A percentile compares a stretch with the other conserved stretches of the same genome.
Conservation (phyloP, 2,888 invertebrate genomes). For the Chymomyza procnemis region DNA sequence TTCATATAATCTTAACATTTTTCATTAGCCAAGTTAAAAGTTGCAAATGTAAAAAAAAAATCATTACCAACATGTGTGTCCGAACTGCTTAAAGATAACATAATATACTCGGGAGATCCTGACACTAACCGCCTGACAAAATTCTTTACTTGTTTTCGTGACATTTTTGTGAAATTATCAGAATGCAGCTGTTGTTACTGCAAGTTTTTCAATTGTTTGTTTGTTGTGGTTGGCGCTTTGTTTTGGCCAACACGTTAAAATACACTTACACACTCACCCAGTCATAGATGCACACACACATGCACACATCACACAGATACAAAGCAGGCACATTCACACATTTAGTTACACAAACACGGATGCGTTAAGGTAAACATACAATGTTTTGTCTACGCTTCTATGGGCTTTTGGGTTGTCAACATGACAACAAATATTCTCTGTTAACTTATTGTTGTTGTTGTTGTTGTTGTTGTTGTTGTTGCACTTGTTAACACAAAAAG, state of each 20-base stretch:
- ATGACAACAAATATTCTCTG: not conserved
- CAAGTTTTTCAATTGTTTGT: not conserved
- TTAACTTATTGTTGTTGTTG: not conserved
- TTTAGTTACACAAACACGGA: not conserved
- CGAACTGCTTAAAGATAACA: no score
- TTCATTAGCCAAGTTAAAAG: no score
- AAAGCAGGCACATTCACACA: not conserved
- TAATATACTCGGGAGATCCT: no score
- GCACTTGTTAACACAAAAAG: not conserved
- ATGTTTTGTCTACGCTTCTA: not conserved
- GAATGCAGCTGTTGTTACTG: constrained; percentile 19
- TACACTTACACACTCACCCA: not conserved
- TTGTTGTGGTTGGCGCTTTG: constrained; percentile 2
- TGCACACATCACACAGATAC: not conserved
- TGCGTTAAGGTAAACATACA: not conserved
- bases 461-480: not conserved
- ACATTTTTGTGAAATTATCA: constrained; percentile 32
- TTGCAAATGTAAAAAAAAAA: no score
- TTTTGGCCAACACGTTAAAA: not conserved
- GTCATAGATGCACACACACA: no score
- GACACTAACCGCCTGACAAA: not conserved
- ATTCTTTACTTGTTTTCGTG: constrained; percentile 17
- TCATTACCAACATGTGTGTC: no score
- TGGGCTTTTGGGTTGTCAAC: not conserved
- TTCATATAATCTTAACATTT: no score